Conservation (phyloP, 2,113 vertebrate genomes). For the Neolamprologus kungweensis region DNA sequence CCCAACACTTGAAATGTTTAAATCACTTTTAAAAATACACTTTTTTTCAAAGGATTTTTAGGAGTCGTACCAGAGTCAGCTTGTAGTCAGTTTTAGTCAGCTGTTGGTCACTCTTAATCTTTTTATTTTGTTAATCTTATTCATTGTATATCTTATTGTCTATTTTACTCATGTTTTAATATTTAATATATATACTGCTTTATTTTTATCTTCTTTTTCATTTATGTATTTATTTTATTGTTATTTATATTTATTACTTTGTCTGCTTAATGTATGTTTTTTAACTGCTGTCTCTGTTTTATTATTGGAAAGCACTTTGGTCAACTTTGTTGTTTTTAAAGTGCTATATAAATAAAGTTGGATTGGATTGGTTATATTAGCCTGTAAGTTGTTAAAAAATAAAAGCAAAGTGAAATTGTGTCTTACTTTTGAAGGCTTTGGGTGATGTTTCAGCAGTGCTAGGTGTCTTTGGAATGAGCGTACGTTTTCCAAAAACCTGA, state of each 20-base stretch:
- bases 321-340: background rate
- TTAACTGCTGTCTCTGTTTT: background rate
- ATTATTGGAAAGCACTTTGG: background rate
- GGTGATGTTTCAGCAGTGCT: conserved; percentile 87
- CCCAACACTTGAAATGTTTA: background rate
- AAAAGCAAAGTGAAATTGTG: background rate
- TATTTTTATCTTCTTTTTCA: background rate
- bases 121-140: background rate
- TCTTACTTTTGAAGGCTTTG: conserved; percentile 98
- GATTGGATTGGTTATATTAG: background rate
- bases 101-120: background rate
- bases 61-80: background rate
- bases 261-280: background rate
- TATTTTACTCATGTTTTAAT: background rate
- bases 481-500: conserved; percentile 98
- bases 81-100: background rate
- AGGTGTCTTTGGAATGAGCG: conserved; percentile 96
- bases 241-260: background rate
- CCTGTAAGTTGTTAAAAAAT: background rate
- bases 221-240: background rate
- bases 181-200: background rate
- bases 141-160: background rate
- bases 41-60: background rate
- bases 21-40: background rate
- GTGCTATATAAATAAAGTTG: background rate